Conservation (phyloP, 2,888 invertebrate species). For the Dinocampus coccinellae region DNA sequence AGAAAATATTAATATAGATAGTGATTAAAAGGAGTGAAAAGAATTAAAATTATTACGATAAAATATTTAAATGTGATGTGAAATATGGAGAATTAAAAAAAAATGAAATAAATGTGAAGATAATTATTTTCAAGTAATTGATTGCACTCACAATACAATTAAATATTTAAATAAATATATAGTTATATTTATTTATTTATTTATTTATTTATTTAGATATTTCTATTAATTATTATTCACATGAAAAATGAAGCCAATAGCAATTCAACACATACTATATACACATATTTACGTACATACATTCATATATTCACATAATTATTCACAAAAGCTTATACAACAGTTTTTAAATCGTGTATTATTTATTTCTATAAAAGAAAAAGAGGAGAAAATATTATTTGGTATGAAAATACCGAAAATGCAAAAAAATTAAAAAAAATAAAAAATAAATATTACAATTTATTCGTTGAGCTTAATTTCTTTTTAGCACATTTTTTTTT, state of each 20-base stretch:
- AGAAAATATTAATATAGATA: too few species aligned
- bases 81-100: too few species aligned
- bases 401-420: too few species aligned
- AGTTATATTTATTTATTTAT: neutral
- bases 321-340: constrained; percentile 18
- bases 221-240: neutral
- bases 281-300: constrained; percentile 21
- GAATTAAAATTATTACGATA: too few species aligned
- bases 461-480: constrained; percentile 12
- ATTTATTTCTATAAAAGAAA: constrained; percentile 44
- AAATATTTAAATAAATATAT: neutral
- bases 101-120: constrained; percentile 22
- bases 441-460: constrained; percentile 61
- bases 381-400: neutral
- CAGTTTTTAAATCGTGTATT: constrained; percentile 29
- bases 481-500: neutral
- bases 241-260: constrained; percentile 9
- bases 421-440: too few species aligned
- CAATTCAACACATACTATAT: neutral
- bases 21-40: too few species aligned
- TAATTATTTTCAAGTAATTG: neutral
- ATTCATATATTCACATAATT: constrained; percentile 19
- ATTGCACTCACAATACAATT: neutral
- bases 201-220: neutral
- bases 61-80: too few species aligned